These are phyloP conservation scores for Philereme vetulata DNA, from an alignment of 2,888 invertebrate genomes.

Conservation along the genomic window DNA sequence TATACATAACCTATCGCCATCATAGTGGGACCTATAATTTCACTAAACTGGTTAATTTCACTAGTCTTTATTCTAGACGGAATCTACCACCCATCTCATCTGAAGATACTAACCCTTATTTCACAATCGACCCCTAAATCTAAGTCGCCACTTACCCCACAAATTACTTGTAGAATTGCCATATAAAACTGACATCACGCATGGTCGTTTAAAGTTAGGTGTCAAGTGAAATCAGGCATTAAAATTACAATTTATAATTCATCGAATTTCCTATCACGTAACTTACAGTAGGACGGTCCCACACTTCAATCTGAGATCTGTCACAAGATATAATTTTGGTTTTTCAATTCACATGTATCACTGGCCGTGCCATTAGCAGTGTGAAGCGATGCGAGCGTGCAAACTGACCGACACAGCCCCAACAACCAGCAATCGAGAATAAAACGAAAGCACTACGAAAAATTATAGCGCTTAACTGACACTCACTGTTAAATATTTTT, in stretches of 20 bases:
- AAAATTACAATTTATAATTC: slow-evolving; percentile 50
- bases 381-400: slow-evolving; percentile 44
- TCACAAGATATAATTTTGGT: slow-evolving; percentile 64
- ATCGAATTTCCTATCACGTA: slow-evolving; percentile 72
- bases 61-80: slow-evolving; percentile 75
- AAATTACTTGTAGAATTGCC: not conserved
- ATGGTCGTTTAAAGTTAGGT: slow-evolving; percentile 7
- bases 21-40: slow-evolving; percentile 64
- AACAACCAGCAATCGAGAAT: slow-evolving; percentile 6
- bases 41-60: slow-evolving; percentile 71
- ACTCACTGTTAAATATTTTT: not conserved
- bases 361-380: slow-evolving; percentile 43
- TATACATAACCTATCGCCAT: slow-evolving; percentile 54
- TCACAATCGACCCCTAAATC: slow-evolving; percentile 18
- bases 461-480: not conserved
- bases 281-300: slow-evolving; percentile 81
- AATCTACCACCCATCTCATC: slow-evolving; percentile 60
- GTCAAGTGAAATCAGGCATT: slow-evolving; percentile 30
- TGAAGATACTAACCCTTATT: slow-evolving; percentile 47
- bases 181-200: not conserved
- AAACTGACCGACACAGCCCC: slow-evolving; percentile 18
- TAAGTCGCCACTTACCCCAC: slow-evolving; percentile 1
- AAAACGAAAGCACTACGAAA: not conserved
- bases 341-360: slow-evolving; percentile 72
- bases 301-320: slow-evolving; percentile 80